Base-by-base conservation (phyloP, 1,140 invertebrate genomes). In the Zaprionus capensis region DNA sequence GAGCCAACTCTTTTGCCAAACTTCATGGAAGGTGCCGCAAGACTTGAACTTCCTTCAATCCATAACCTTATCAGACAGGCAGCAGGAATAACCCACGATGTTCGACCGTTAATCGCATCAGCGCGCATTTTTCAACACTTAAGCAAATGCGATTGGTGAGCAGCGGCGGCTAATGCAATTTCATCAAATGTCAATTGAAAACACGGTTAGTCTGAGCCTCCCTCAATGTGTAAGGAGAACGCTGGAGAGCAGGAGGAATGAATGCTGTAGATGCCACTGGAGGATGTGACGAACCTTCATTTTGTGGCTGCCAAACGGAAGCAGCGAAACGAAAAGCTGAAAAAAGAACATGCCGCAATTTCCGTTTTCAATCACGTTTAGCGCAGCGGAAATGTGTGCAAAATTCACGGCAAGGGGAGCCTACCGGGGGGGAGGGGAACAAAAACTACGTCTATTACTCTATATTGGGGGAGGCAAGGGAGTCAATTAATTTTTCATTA, bases 141-240 rank as follows among this genome's bases (percentile, higher is more conserved):
- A 46, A 73, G 63, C 58, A 64, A 59, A 53, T 68, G 41, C 22
- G 28, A 53, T 49, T 49, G 55, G 44, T 44, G 31, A 44, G 36
- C 9, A 44, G 36, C 9, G n/a, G 38, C 12, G 11, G 51, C 63
- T 88, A 88, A 88, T 64, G 71, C 85, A 88, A 88, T 88, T 90
- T 85, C 69, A 79, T 76, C 66, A 79, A 90, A 84, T 88, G 81
- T 88, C 84, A 90, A 88, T 88, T 88, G 84, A 88, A 85, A 88
- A 81, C 72, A 78, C 68, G 70, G 90, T 88, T 88, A 90, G 69
- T 69, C 78, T 76, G 84, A 9, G 41, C 41, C 41, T 71, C 77
- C 55, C 73, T 55, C 46, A 63, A 67, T 62, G 69, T 64, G 63
- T 70, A 65, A 66, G 51, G 14, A 24, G 17, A 34, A n/a, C 36